phyloP scores from a whole-genome alignment of 2,797 vertebrate species.

The Centropyge bicolor region DNA sequence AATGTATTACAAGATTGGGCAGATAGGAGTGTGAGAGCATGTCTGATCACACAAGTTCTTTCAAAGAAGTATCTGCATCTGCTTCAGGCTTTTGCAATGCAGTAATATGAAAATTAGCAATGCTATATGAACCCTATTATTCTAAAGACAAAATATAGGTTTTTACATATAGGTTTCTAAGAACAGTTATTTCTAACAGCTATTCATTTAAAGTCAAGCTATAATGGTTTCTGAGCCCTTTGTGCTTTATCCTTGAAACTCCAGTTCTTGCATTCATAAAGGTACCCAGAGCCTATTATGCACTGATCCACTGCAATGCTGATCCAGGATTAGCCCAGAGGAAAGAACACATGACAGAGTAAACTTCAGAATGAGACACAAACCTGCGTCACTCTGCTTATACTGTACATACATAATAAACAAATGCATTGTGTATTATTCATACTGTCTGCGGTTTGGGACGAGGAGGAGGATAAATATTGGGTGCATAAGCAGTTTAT shows the following conservation, averaged over 20 bases:
- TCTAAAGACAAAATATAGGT: not conserved
- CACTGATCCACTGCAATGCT: slow-evolving; percentile 51
- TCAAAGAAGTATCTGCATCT: not conserved
- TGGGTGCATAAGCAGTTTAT: not conserved
- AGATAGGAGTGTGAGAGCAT: slow-evolving; percentile 14
- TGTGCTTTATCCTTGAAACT: slow-evolving; percentile 48
- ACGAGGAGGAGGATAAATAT: not conserved
- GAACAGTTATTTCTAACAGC: not conserved
- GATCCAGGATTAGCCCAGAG: slow-evolving; percentile 67
- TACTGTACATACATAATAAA: not conserved
- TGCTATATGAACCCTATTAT: not conserved
- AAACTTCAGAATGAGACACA: slow-evolving; percentile 38
- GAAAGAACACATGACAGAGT: slow-evolving; percentile 50
- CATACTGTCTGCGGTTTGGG: not conserved
- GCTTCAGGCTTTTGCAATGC: not conserved
- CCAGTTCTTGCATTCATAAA: slow-evolving; percentile 42
- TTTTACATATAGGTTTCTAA: not conserved
- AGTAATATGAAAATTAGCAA: not conserved
- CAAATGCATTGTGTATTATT: not conserved
- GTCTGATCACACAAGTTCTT: not conserved
- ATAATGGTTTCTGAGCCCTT: slow-evolving; percentile 24
- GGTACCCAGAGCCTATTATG: slow-evolving; percentile 60
- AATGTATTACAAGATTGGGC: slow-evolving; percentile 21
- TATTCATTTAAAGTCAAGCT: slow-evolving; percentile 26
- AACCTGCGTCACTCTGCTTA: slow-evolving; percentile 1